Base-by-base conservation (phyloP, 1,140 invertebrate species). In the Nasonia vitripennis region DNA sequence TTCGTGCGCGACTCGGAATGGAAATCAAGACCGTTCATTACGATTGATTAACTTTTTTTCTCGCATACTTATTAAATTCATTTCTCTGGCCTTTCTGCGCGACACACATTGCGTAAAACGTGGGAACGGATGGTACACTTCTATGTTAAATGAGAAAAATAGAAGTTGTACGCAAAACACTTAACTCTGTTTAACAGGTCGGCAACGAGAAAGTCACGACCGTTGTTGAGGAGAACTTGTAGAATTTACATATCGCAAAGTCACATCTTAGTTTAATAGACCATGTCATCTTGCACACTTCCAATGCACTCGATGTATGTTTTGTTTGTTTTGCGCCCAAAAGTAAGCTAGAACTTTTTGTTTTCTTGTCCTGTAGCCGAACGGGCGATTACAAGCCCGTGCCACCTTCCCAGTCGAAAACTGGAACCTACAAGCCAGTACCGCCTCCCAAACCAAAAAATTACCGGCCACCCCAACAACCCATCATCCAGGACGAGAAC, bases 371-470 rank as follows among this genome's bases (percentile, higher is more conserved):
- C 91, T 91, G 41, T 88, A 93, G 92, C 83, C 91, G 93, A 48
- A 90, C 92, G 41, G 92, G 91, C 11, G 92, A 93, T 80, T 93
- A 93, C 86, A 93, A 93, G 81, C 78, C 91, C 20, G 88, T 91
- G 78, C 90, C 91, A 41, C 92, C 51, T 87, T 85, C n/a, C 77
- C 91, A 31, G 89, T 92, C 92, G 62, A 94, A 93, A 81, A 89
- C 94, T 45, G 95, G 94, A 31, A 94, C 95, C 20, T 98, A 98
- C 92, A 98, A 98, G 91, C 97, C 97, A 0, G 95, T 98, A 81
- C 97, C 97, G 34, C 97, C 97, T 34, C 97, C 97, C 1, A 98
- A 98, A 91, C 97, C 97, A 55, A 98, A 98, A 90, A 98, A 98
- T 92, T 98, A 98, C 90, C 95, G 97, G 23, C 97, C 97, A 45